phyloP scores from a whole-genome alignment of 2,797 vertebrate species.

The Antrozous pallidus region DNA sequence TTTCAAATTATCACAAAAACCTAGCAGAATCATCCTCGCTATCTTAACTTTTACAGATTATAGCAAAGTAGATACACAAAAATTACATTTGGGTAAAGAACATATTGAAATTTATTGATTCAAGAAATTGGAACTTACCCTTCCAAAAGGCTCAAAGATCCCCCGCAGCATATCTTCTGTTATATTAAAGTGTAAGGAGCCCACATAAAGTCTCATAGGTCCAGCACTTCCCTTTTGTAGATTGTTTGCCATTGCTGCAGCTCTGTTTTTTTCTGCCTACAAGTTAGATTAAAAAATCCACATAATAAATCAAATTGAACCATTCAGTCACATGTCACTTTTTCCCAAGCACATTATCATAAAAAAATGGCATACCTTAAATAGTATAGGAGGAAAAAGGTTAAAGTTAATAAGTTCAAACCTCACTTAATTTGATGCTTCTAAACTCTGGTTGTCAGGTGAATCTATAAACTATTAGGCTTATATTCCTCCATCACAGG shows the following conservation, averaged over 20 bases:
- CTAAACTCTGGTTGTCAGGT: too few relatives aligned
- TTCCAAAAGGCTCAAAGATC: slow-evolving; percentile 97
- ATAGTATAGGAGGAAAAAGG: too few relatives aligned
- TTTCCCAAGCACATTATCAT: too few relatives aligned
- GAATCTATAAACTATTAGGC: too few relatives aligned
- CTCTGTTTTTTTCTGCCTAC: slow-evolving; percentile 97
- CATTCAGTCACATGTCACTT: too few relatives aligned
- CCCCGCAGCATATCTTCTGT: slow-evolving; percentile 98
- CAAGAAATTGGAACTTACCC: slow-evolving; percentile 81
- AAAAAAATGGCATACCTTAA: too few relatives aligned
- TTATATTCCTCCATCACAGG: too few relatives aligned
- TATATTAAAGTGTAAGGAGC: slow-evolving; percentile 97
- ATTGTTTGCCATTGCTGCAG: slow-evolving; percentile 95
- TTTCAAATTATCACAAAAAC: neutral
- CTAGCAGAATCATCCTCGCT: neutral
- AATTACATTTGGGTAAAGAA: neutral
- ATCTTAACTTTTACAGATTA: neutral
- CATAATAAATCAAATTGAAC: neutral
- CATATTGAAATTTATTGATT: neutral
- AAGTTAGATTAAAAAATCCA: neutral
- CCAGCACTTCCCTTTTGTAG: slow-evolving; percentile 94
- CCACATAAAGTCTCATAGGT: slow-evolving; percentile 96
- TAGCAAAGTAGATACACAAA: neutral
- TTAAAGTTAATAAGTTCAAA: too few relatives aligned
- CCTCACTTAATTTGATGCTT: too few relatives aligned